Conservation (phyloP, 2,797 vertebrate species). For the Gallirallus australis region DNA sequence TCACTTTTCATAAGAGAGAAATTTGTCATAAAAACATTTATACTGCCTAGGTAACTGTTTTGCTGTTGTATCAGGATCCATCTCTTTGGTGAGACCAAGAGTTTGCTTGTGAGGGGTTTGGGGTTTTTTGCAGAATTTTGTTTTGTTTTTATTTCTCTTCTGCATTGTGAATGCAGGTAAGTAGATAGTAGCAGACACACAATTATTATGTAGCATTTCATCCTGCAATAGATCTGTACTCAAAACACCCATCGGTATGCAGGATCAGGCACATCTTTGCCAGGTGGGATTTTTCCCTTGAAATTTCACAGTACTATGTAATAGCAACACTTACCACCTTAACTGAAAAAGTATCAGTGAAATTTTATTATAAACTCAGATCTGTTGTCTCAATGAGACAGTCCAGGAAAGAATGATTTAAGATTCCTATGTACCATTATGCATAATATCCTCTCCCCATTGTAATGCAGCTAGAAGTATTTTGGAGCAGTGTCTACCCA, state of each 20-base stretch:
- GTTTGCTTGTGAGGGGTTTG: neutral
- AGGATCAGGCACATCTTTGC: neutral
- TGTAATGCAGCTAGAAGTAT: neutral
- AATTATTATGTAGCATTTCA: constrained; percentile 18
- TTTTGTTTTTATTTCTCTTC: neutral
- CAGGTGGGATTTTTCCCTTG: constrained; percentile 32
- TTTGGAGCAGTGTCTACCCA: neutral
- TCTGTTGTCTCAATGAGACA: neutral
- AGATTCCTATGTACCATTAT: neutral
- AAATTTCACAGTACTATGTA: neutral
- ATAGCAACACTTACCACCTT: neutral
- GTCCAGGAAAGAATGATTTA: neutral
- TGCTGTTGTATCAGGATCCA: neutral
- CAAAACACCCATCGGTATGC: constrained; percentile 17
- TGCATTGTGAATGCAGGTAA: neutral
- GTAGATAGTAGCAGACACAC: neutral
- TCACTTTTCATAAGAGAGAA: neutral
- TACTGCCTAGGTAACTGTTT: neutral
- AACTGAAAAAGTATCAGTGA: neutral
- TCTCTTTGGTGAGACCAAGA: neutral
- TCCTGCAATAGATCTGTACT: constrained; percentile 4
- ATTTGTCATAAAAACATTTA: neutral
- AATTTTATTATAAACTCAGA: neutral
- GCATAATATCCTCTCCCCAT: neutral
- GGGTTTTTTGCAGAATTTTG: neutral